phyloP scores from a whole-genome alignment of 1,140 invertebrate genomes.

The Eufriesea mexicana region DNA sequence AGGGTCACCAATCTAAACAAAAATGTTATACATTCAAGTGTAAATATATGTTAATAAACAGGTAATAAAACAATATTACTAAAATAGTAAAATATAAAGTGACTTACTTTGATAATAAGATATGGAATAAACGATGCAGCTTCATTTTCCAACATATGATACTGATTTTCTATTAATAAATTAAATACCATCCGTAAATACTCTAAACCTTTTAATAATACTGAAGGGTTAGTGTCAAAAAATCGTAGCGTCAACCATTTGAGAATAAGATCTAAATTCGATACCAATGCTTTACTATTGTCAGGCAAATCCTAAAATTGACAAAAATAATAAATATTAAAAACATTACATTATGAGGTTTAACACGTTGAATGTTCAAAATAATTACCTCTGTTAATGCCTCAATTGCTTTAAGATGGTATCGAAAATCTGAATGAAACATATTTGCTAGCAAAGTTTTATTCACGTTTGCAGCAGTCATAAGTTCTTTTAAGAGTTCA shows the following conservation, averaged over 20 bases:
- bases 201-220: conserved; percentile 96
- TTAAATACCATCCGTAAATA: conserved; percentile 93
- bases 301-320: conserved; percentile 85
- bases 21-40: background rate
- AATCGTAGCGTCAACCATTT: conserved; percentile 98
- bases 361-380: background rate
- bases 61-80: background rate
- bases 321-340: background rate
- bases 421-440: conserved; percentile 98
- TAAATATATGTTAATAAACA: conserved; percentile 28
- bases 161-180: conserved; percentile 89
- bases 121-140: conserved; percentile 97
- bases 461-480: conserved; percentile 93
- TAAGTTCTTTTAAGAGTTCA: conserved; percentile 94
- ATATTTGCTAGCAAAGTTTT: conserved; percentile 93
- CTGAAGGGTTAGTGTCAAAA: conserved; percentile 99
- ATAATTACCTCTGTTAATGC: conserved; percentile 88
- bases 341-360: background rate
- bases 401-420: conserved; percentile 98
- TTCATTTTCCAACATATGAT: conserved; percentile 94
- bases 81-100: background rate
- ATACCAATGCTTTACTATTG: conserved; percentile 90
- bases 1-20: conserved; percentile 92
- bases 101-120: conserved; percentile 91
- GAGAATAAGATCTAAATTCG: conserved; percentile 96